phyloP scores from a whole-genome alignment of 1,140 invertebrate species.

The Drosophila tropicalis region DNA sequence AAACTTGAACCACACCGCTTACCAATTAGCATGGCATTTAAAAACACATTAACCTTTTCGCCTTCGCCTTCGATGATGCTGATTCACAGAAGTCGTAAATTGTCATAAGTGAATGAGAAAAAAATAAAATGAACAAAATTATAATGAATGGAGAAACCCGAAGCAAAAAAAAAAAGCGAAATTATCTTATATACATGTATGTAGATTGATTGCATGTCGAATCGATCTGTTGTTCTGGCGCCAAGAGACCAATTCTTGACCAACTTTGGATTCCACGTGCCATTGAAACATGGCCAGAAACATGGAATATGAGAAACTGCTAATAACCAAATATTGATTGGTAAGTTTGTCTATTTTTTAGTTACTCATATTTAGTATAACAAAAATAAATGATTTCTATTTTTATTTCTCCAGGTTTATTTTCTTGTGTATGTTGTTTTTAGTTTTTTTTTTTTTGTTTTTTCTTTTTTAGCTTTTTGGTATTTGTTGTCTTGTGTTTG shows the following conservation, averaged over 20 bases:
- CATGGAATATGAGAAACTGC: conserved; percentile 18
- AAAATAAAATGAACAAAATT: conserved; percentile 6
- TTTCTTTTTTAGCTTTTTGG: conserved; percentile 37
- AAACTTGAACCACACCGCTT: conserved; percentile 29
- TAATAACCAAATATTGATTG: conserved; percentile 12
- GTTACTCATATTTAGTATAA: conserved; percentile 11
- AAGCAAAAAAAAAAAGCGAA: background rate
- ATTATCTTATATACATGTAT: background rate
- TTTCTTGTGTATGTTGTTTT: background rate
- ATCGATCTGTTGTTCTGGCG: background rate
- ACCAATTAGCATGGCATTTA: conserved; percentile 71
- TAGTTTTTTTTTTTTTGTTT: conserved; percentile 24
- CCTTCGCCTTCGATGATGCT: conserved; percentile 59
- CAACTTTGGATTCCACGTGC: conserved; percentile 48
- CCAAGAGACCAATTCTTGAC: conserved; percentile 22
- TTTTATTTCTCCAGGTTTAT: conserved; percentile 18
- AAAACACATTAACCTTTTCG: conserved; percentile 73
- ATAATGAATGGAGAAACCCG: conserved; percentile 12
- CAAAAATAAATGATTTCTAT: conserved; percentile 26
- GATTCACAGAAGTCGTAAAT: conserved; percentile 65
- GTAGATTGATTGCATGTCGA: conserved; percentile 3
- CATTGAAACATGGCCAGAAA: background rate
- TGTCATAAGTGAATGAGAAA: conserved; percentile 55
- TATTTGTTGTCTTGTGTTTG: conserved; percentile 25
- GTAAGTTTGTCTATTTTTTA: conserved; percentile 20